phyloP scores from a whole-genome alignment of 2,888 invertebrate genomes.

The Drosophila robusta region DNA sequence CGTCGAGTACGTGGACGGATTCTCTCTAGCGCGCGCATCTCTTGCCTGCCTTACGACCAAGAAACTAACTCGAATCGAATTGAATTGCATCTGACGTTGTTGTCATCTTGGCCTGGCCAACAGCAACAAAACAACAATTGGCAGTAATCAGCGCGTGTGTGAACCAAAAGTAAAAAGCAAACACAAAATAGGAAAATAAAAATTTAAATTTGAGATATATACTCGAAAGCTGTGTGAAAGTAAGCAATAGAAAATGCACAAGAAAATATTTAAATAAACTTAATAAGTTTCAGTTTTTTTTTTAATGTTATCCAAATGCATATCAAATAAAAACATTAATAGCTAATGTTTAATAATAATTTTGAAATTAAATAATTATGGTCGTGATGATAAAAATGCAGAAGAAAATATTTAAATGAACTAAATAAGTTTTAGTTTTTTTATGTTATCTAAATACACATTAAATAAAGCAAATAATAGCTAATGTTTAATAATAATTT shows the following conservation, averaged over 20 bases:
- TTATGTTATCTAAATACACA: too few species aligned
- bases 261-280: constrained; percentile 13
- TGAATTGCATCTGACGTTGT: constrained; percentile 44
- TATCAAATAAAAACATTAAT: not conserved
- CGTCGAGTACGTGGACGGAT: constrained; percentile 75
- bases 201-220: constrained; percentile 30
- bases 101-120: constrained; percentile 61
- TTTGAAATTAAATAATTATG: too few species aligned
- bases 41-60: constrained; percentile 36
- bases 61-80: constrained; percentile 49
- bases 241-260: constrained; percentile 29
- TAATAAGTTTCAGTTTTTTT: not conserved
- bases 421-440: too few species aligned
- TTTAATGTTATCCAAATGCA: not conserved
- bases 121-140: constrained; percentile 52
- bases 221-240: constrained; percentile 48
- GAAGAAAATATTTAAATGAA: too few species aligned
- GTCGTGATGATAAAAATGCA: too few species aligned
- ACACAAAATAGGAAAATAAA: constrained; percentile 9
- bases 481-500: not conserved
- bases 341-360: constrained; percentile 11
- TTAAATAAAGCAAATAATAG: too few species aligned
- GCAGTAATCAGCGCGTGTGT: constrained; percentile 68
- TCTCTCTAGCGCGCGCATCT: constrained; percentile 45
- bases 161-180: constrained; percentile 40